Evolutionary conservation across 2,113 vertebrate genomes (phyloP).

Genomic region (Malurus cyaneus): DNA sequence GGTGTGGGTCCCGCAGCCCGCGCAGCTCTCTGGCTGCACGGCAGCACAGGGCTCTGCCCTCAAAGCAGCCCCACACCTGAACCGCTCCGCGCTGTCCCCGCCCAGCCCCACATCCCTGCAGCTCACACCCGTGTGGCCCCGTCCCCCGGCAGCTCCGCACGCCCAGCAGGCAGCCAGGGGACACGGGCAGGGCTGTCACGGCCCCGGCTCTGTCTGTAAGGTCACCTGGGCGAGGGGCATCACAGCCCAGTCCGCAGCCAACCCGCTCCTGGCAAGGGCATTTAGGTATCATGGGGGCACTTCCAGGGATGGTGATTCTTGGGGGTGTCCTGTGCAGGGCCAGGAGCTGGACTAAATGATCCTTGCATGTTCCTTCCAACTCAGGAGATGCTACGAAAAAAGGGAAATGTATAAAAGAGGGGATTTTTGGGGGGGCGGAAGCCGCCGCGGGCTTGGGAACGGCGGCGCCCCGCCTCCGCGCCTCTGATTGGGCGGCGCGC

Average conservation of each 20-base stretch:
- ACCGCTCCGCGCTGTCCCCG: neutral
- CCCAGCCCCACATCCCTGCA: neutral
- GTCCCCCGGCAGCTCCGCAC: neutral
- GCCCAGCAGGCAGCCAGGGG: neutral
- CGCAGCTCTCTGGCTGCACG: fast-evolving
- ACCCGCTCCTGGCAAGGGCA: fast-evolving
- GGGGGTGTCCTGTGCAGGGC: too few relatives aligned
- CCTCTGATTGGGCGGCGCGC: too few relatives aligned
- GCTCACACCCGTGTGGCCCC: neutral
- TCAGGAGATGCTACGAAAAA: neutral
- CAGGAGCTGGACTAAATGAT: neutral
- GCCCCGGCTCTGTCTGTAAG: neutral
- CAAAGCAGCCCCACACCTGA: neutral
- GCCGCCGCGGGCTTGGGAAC: too few relatives aligned
- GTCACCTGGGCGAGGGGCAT: fast-evolving
- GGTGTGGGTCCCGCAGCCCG: neutral
- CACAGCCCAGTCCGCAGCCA: neutral
- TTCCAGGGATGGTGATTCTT: neutral
- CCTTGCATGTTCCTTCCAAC: neutral
- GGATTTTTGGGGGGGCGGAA: too few relatives aligned
- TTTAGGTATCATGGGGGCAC: fast-evolving
- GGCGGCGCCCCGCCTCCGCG: too few relatives aligned
- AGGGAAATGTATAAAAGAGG: too few relatives aligned
- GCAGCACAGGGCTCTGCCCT: neutral
- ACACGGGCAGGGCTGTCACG: neutral